Conservation (phyloP, 2,888 invertebrate genomes). For the Tipula lateralis region DNA sequence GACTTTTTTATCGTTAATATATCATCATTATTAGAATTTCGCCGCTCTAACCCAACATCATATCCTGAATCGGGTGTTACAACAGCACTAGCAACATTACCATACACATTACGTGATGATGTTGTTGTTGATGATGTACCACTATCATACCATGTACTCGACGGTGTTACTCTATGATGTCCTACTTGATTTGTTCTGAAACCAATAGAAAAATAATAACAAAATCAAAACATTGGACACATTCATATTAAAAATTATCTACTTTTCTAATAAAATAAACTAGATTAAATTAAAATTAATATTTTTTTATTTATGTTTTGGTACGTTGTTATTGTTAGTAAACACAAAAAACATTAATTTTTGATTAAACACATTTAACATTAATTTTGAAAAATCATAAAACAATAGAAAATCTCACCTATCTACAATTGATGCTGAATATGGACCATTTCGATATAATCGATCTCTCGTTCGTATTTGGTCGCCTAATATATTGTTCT, state of each 20-base stretch:
- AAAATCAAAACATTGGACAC: neutral
- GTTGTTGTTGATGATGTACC: slow-evolving; percentile 39
- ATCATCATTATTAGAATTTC: slow-evolving; percentile 33
- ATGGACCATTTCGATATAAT: slow-evolving; percentile 49
- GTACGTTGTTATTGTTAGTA: neutral
- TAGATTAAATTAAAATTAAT: neutral
- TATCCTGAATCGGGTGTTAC: slow-evolving; percentile 40
- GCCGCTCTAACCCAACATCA: slow-evolving; percentile 31
- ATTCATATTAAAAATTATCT: slow-evolving; percentile 25
- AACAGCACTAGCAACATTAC: slow-evolving; percentile 41
- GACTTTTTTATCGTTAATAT: slow-evolving; percentile 34
- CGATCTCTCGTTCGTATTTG: slow-evolving; percentile 48
- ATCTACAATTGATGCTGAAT: slow-evolving; percentile 46
- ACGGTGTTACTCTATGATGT: slow-evolving; percentile 45
- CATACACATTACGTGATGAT: slow-evolving; percentile 44
- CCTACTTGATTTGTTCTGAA: slow-evolving; percentile 40
- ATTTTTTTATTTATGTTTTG: neutral
- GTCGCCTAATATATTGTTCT: slow-evolving; percentile 43
- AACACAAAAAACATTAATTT: neutral
- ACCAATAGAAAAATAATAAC: slow-evolving; percentile 32
- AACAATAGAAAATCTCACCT: slow-evolving; percentile 39
- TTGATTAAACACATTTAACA: slow-evolving; percentile 14
- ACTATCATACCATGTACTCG: slow-evolving; percentile 47
- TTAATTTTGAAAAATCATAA: neutral
- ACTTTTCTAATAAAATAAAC: neutral